Conservation (phyloP, 1,140 invertebrate genomes). For the Chrysoperla carnea region DNA sequence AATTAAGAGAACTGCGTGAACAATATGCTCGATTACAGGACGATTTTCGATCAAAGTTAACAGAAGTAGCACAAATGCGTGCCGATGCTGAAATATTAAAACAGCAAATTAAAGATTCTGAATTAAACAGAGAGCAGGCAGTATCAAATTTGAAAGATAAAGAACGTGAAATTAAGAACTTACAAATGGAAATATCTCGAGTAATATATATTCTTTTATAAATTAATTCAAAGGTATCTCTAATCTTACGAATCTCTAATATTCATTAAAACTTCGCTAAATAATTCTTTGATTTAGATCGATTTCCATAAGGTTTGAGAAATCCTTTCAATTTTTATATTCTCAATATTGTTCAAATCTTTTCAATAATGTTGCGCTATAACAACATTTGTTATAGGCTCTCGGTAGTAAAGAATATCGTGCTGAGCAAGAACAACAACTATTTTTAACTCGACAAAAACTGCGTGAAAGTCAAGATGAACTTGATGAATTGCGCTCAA, state of each 20-base stretch:
- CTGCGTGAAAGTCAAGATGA: conserved; percentile 45
- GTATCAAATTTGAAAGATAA: conserved; percentile 27
- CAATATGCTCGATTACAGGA: conserved; percentile 33
- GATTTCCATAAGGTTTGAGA: too few species aligned
- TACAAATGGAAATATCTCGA: too few species aligned
- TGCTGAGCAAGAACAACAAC: conserved; percentile 42
- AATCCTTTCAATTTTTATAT: too few species aligned
- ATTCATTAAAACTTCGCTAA: too few species aligned
- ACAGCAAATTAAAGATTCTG: conserved; percentile 25
- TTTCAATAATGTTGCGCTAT: too few species aligned
- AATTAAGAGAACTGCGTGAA: conserved; percentile 28
- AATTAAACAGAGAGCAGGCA: conserved; percentile 27
- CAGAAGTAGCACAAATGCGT: conserved; percentile 30
- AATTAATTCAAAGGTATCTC: too few species aligned
- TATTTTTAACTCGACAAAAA: conserved; percentile 38
- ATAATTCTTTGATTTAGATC: too few species aligned
- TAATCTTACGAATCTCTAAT: too few species aligned
- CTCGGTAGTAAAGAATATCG: conserved; percentile 30
- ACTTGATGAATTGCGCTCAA: conserved; percentile 40
- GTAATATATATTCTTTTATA: too few species aligned
- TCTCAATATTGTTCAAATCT: too few species aligned
- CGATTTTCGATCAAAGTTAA: conserved; percentile 34
- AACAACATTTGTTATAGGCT: too few species aligned
- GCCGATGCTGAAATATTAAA: conserved; percentile 29
- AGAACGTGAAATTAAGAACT: conserved; percentile 23